Percentiles rank a stretch among this genome's conserved stretches.
Evolutionary conservation across 2,888 invertebrate species (phyloP).

Genomic region (Protodeltote pygarga): DNA sequence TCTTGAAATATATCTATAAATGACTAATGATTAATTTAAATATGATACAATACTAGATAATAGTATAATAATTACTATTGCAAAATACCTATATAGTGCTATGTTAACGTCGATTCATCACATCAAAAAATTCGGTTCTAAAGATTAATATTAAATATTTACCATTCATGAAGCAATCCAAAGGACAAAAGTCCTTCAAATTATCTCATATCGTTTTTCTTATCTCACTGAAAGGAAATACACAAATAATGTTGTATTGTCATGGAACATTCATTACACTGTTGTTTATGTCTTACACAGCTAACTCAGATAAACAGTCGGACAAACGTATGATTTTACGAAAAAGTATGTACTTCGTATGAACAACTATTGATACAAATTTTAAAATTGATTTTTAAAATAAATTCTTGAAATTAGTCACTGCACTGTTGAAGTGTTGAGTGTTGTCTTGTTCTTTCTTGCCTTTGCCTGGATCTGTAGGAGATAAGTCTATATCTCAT

Average conservation of each 20-base stretch:
- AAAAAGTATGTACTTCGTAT: conserved; percentile 15
- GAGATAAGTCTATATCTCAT: no score
- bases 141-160: conserved; percentile 17
- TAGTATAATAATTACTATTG: conserved; percentile 10
- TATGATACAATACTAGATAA: neutral
- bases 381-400: conserved; percentile 32
- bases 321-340: conserved; percentile 19
- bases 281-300: conserved; percentile 13
- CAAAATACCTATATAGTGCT: conserved; percentile 31
- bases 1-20: neutral
- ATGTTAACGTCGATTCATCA: conserved; percentile 9
- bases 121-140: neutral
- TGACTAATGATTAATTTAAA: neutral
- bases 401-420: conserved; percentile 52
- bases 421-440: conserved; percentile 42
- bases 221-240: conserved; percentile 79
- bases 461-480: no score
- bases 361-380: conserved; percentile 17
- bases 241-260: conserved; percentile 68
- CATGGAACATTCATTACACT: conserved; percentile 47
- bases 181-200: conserved; percentile 59
- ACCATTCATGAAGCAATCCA: conserved; percentile 47
- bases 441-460: conserved; percentile 27
- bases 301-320: conserved; percentile 16
- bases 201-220: conserved; percentile 78